These are phyloP conservation scores for Rhinophrynus dorsalis DNA, from an alignment of 2,797 vertebrate genomes.

Conservation along the genomic window DNA sequence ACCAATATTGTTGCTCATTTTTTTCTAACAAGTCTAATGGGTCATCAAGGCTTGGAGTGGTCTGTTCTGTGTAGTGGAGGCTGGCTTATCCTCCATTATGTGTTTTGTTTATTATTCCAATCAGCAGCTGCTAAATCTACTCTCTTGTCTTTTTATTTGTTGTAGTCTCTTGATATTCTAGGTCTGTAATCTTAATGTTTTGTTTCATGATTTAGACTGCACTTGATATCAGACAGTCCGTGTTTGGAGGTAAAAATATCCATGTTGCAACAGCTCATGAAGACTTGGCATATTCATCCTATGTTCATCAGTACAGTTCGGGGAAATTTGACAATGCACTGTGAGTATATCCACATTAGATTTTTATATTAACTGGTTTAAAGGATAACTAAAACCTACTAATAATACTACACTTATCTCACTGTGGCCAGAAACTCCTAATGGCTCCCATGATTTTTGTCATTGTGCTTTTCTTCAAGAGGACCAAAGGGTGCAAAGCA, in stretches of 20 bases:
- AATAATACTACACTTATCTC: background rate
- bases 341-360: constrained; percentile 73
- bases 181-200: background rate
- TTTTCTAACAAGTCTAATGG: no score
- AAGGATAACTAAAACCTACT: no score
- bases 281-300: constrained; percentile 96
- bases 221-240: constrained; percentile 96
- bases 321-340: constrained; percentile 97
- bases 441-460: no score
- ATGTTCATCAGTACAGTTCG: constrained; percentile 98
- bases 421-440: no score
- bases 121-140: no score
- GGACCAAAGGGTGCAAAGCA: no score
- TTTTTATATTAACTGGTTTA: background rate
- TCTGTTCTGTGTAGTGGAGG: no score
- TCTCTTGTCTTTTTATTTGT: background rate
- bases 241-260: constrained; percentile 98
- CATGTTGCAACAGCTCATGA: constrained; percentile 97
- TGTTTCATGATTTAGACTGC: constrained; percentile 79
- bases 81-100: no score
- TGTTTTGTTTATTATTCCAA: no score
- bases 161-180: background rate
- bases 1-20: no score
- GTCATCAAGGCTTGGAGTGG: no score
- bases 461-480: no score